phyloP scores from a whole-genome alignment of 2,113 vertebrate species.

The Chloroceryle aenea region DNA sequence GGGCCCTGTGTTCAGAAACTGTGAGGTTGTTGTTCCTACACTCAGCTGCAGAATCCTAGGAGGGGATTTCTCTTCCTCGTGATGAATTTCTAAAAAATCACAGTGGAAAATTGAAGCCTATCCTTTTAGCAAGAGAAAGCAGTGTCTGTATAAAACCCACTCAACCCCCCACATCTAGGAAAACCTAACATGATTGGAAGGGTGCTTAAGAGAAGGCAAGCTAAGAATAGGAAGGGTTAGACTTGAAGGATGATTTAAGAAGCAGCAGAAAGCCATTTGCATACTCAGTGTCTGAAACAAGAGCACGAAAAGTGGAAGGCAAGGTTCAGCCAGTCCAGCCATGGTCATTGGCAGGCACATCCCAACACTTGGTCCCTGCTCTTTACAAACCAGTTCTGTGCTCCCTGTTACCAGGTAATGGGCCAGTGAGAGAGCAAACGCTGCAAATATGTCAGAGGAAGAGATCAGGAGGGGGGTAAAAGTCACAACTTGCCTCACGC shows the following conservation, averaged over 20 bases:
- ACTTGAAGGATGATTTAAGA: conserved; percentile 2
- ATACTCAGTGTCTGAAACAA: not conserved
- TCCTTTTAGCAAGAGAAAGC: not conserved
- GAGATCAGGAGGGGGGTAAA: not conserved
- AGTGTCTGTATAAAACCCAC: not conserved
- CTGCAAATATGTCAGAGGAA: not conserved
- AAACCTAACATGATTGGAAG: not conserved
- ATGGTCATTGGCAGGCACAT: not conserved
- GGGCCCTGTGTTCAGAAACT: no score
- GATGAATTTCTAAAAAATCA: not conserved
- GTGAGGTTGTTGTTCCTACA: not conserved
- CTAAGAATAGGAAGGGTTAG: not conserved
- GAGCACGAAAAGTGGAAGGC: not conserved
- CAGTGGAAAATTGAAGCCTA: not conserved
- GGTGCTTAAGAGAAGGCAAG: not conserved
- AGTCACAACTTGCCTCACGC: not conserved
- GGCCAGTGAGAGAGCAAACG: not conserved
- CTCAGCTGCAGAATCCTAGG: not conserved
- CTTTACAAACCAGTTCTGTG: not conserved
- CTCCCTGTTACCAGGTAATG: not conserved
- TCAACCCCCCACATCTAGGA: not conserved
- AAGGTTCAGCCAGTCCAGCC: not conserved
- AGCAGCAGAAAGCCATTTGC: conserved; percentile 13
- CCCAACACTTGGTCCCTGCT: not conserved
- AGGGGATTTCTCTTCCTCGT: not conserved